Conservation (phyloP, 2,888 invertebrate genomes). For the Sarcophaga variegata region DNA sequence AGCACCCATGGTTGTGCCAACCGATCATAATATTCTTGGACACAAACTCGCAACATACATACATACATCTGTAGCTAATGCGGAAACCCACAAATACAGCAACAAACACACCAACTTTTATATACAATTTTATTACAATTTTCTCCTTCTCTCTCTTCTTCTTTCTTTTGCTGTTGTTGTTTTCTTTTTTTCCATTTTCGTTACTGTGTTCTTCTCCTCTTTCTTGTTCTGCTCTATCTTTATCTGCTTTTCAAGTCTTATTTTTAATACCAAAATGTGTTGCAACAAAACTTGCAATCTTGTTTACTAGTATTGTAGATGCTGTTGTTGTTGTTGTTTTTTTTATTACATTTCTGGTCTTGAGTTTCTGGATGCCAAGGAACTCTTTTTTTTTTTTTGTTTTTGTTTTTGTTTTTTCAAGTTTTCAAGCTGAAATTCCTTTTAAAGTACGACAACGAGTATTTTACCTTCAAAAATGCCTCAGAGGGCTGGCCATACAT, state of each 20-base stretch:
- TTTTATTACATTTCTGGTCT: slow-evolving; percentile 25
- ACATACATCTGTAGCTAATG: too few species aligned
- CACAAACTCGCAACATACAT: too few species aligned
- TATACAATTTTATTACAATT: too few species aligned
- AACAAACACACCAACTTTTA: too few species aligned
- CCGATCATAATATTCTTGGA: too few species aligned
- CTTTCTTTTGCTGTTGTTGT: too few species aligned
- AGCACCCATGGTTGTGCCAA: too few species aligned
- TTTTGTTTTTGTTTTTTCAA: slow-evolving; percentile 12
- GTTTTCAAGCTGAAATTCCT: slow-evolving; percentile 58
- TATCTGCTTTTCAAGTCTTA: slow-evolving; percentile 42
- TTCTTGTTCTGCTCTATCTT: slow-evolving; percentile 45
- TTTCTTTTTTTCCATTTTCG: background rate
- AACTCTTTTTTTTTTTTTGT: slow-evolving; percentile 32
- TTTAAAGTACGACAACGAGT: slow-evolving; percentile 39
- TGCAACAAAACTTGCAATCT: slow-evolving; percentile 41
- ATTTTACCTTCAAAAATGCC: slow-evolving; percentile 65
- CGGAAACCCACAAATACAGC: too few species aligned
- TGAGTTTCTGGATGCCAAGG: slow-evolving; percentile 55
- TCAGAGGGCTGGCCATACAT: slow-evolving; percentile 61
- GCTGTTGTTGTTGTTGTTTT: slow-evolving; percentile 8
- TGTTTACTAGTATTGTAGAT: background rate
- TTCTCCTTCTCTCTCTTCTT: too few species aligned
- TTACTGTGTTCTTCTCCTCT: slow-evolving; percentile 9
- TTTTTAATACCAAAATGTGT: slow-evolving; percentile 51